These are phyloP conservation scores for Crypturellus undulatus DNA, from an alignment of 2,113 vertebrate species.

Conservation along the genomic window DNA sequence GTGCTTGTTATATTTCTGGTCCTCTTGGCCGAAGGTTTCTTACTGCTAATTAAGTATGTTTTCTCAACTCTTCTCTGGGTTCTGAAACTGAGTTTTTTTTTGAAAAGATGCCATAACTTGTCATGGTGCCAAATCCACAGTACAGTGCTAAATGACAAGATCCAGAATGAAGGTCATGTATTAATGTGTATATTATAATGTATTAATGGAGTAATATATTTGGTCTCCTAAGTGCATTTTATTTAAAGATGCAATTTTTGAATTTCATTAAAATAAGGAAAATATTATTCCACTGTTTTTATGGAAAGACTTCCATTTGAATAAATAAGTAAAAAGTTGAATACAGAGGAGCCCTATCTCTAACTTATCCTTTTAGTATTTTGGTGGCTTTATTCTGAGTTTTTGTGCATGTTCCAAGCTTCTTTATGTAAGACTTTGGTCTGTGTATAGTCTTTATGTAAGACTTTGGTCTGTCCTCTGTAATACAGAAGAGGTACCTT, in stretches of 20 bases:
- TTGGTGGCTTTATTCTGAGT: not conserved
- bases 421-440: constrained; percentile 18
- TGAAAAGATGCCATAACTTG: not conserved
- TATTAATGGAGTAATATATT: not conserved
- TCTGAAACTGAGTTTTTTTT: not conserved
- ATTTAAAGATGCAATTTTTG: not conserved
- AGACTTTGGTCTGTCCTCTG: not conserved
- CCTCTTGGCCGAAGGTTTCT: not conserved
- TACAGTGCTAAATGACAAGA: not conserved
- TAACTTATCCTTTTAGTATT: not conserved
- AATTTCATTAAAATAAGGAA: not conserved
- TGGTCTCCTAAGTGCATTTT: not conserved
- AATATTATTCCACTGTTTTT: not conserved
- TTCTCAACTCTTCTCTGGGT: not conserved
- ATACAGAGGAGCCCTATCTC: not conserved
- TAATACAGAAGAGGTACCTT: not conserved
- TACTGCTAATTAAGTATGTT: rapidly evolving
- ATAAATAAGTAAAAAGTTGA: not conserved
- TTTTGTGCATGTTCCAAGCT: not conserved
- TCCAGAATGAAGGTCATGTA: not conserved
- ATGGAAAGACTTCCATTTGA: not conserved
- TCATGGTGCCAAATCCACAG: not conserved
- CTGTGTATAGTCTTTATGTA: constrained; percentile 37
- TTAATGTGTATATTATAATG: not conserved
- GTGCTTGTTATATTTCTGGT: not conserved